Evolutionary conservation across 2,113 vertebrate species (phyloP), one percentile per base, ranked within the genome.

Genomic region (Clinocottus analis): DNA sequence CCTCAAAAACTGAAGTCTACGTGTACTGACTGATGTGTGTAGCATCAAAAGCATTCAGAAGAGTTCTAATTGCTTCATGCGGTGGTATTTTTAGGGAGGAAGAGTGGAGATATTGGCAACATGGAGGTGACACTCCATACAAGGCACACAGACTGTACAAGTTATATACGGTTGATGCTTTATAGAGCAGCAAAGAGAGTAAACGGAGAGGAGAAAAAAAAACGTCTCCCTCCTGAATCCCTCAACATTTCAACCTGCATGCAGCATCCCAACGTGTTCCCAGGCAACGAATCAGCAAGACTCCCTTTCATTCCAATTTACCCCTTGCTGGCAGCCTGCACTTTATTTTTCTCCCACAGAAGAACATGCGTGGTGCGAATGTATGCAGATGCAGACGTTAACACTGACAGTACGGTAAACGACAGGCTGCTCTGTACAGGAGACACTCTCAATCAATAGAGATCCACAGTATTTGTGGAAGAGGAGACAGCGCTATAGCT

Each of bases 211-310:
- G 12, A 7, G 1, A 19, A 23, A 45, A 61, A 23, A 43, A 11
- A 16, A 23, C n/a, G 9, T 58, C 33, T 67, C 3, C 25, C 56
- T 39, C 19, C 67, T 41, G 80, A 33, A 45, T 75, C 67, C 37
- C 75, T 63, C 70, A 69, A 75, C 59, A 72, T 73, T 67, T 81
- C 70, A 73, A 29, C 76, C 59, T 60, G 41, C 55, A 35, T 49
- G n/a, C 77, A 80, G 37, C 4, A 76, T 79, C 77, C 41, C 58
- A 59, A 49, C 67, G 39, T 75, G 80, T 85, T 87, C 49, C 86
- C 76, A 80, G 55, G 82, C 70, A 91, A 85, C 82, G 33, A 80
- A 89, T 77, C 79, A 82, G 66, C 73, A 85, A 63, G 77, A 49
- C 41, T n/a, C 82, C n/a, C 53, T 79, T 77, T 64, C 25, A 25